Evolutionary conservation across 2,113 vertebrate genomes (phyloP).

Genomic region (Cinclus cinclus): DNA sequence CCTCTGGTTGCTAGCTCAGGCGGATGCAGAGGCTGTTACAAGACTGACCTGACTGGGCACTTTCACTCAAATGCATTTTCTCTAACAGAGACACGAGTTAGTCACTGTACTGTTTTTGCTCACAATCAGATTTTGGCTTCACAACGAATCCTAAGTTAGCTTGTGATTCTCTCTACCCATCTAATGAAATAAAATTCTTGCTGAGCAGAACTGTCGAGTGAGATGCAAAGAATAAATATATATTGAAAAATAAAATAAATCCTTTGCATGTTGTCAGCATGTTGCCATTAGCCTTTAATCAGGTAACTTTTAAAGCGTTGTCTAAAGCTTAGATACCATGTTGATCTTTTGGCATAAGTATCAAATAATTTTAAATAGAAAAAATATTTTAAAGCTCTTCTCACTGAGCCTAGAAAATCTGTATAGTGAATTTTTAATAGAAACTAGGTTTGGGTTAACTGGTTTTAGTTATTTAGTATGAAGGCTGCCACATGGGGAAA

Average conservation of each 20-base stretch:
- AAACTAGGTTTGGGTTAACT: neutral
- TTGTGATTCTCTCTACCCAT: neutral
- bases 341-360: neutral
- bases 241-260: neutral
- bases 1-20: neutral
- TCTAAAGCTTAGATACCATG: neutral
- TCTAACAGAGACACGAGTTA: neutral
- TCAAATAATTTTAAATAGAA: neutral
- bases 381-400: neutral
- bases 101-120: neutral
- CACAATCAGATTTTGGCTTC: neutral
- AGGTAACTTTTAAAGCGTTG: neutral
- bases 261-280: neutral
- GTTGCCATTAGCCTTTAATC: neutral
- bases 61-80: neutral
- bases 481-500: neutral
- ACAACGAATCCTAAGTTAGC: neutral
- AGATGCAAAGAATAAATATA: neutral
- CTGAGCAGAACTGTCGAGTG: neutral
- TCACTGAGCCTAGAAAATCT: neutral
- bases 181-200: neutral
- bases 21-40: neutral
- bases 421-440: neutral
- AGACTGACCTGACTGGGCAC: neutral
- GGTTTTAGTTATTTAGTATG: neutral